Evolutionary conservation across 2,888 invertebrate species (phyloP).

Genomic region (Merodon equestris): DNA sequence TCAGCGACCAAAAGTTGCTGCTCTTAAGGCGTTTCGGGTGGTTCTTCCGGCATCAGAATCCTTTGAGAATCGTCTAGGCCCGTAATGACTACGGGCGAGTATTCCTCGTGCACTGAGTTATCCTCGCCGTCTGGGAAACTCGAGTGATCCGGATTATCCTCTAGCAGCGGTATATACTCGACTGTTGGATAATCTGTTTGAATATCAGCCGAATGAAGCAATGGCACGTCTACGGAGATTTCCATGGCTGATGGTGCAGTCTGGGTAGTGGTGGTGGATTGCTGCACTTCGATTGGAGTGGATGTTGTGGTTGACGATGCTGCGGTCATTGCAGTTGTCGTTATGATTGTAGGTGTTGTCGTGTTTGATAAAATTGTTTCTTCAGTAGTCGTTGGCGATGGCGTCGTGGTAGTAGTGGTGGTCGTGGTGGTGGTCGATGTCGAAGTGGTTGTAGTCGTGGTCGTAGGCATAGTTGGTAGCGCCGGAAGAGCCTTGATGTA

Average conservation of each 20-base stretch:
- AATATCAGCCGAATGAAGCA: conserved; percentile 69
- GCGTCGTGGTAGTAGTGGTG: conserved; percentile 16
- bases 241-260: conserved; percentile 6
- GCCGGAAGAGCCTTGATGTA: conserved; percentile 72
- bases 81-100: conserved; percentile 72
- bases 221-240: conserved; percentile 37
- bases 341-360: conserved; percentile 47
- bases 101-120: conserved; percentile 77
- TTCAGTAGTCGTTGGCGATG: conserved; percentile 45
- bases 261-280: conserved; percentile 65
- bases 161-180: conserved; percentile 74
- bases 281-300: conserved; percentile 25
- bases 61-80: conserved; percentile 75
- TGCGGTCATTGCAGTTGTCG: conserved; percentile 69
- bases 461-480: conserved; percentile 64
- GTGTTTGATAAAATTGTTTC: conserved; percentile 37
- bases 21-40: conserved; percentile 77
- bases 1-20: conserved; percentile 2
- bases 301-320: conserved; percentile 63
- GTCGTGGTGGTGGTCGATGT: conserved; percentile 39
- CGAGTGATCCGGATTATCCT: conserved; percentile 69
- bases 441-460: conserved; percentile 34
- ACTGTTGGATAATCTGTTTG: conserved; percentile 77
- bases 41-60: conserved; percentile 77
- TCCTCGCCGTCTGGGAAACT: conserved; percentile 71